A percentile compares a stretch with the other conserved stretches of the same genome.
Conservation (phyloP, 1,140 invertebrate genomes). For the Carposina sasakii region DNA sequence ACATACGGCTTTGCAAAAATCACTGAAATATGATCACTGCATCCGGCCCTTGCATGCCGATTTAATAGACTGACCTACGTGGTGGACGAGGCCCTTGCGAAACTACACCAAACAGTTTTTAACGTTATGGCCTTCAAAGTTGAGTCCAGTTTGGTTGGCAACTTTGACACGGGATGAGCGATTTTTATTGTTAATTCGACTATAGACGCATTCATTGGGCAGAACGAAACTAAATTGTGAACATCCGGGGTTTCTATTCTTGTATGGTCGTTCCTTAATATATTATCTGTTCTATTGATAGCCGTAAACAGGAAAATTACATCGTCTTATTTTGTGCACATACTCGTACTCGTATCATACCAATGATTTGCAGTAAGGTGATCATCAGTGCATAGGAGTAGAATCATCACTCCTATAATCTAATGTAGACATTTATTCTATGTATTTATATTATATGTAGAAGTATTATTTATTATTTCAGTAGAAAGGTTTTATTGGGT, state of each 20-base stretch:
- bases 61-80: constrained; percentile 68
- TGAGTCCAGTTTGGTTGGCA: background rate
- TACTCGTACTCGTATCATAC: too few species aligned
- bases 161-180: constrained; percentile 52
- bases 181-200: constrained; percentile 68
- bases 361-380: too few species aligned
- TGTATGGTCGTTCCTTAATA: constrained; percentile 33
- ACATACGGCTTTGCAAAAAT: constrained; percentile 62
- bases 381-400: too few species aligned
- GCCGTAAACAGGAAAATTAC: constrained; percentile 45
- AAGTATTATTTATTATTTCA: too few species aligned
- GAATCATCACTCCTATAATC: too few species aligned
- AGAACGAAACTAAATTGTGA: constrained; percentile 63
- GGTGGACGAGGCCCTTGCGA: constrained; percentile 42
- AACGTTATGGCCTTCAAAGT: background rate
- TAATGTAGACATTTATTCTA: too few species aligned
- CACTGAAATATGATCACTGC: constrained; percentile 58
- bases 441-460: too few species aligned
- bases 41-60: constrained; percentile 52
- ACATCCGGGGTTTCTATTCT: constrained; percentile 67
- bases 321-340: too few species aligned
- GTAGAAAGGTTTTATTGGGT: too few species aligned
- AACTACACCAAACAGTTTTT: background rate
- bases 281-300: constrained; percentile 36
- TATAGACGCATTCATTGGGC: constrained; percentile 61